Evolutionary conservation across 1,140 invertebrate species (phyloP).

Genomic region (Plectrocnemia conspersa): DNA sequence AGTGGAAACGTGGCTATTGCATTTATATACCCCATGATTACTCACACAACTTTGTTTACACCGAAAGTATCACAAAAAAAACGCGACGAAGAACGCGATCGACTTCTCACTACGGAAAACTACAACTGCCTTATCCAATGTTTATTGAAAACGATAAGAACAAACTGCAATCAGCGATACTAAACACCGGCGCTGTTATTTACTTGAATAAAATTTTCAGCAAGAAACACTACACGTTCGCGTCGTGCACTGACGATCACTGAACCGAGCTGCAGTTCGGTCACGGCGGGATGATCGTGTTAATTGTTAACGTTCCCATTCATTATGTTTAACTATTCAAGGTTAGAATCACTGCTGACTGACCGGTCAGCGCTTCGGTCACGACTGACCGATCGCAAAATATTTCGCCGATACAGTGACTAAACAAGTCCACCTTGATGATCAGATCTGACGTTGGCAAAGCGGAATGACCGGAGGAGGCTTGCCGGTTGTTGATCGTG

Average conservation of each 20-base stretch:
- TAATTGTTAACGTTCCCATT: no score
- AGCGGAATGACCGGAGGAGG: no score
- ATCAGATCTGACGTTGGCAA: background rate
- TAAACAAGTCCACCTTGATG: constrained; percentile 8
- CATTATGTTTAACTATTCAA: no score
- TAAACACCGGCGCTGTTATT: no score
- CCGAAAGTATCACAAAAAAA: background rate
- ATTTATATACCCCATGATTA: constrained; percentile 11
- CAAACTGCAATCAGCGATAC: no score
- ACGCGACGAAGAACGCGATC: background rate
- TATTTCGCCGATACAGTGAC: background rate
- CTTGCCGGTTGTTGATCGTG: no score
- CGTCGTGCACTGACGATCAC: background rate
- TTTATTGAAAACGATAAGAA: no score
- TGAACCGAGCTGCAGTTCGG: background rate
- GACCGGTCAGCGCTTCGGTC: background rate
- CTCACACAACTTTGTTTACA: background rate
- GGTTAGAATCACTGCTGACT: background rate
- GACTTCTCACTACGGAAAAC: background rate
- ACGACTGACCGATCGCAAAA: background rate
- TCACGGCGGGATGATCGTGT: background rate
- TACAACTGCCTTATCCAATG: no score
- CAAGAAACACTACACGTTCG: background rate
- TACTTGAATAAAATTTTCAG: background rate
- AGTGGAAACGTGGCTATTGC: constrained; percentile 8